Conservation (phyloP, 1,140 invertebrate species). For the Meloidogyne floridensis region DNA sequence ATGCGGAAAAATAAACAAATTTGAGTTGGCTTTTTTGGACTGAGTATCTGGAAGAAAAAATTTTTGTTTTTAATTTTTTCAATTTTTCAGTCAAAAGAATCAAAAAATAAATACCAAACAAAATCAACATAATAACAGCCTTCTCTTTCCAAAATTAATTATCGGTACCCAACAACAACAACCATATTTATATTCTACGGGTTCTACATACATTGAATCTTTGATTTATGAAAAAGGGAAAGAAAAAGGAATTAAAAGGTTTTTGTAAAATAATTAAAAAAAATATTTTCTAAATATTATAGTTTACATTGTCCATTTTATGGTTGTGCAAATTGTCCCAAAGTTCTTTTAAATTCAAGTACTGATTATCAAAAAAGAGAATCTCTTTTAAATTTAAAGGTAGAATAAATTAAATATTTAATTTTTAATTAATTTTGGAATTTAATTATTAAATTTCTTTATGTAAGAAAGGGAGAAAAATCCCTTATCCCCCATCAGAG, state of each 20-base stretch:
- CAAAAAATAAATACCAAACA: neutral
- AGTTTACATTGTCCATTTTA: neutral
- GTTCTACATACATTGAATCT: constrained; percentile 21
- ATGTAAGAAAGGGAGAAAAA: no score
- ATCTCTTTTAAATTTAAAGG: constrained; percentile 3
- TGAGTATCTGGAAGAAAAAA: no score
- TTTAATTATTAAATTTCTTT: neutral
- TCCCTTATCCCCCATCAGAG: no score
- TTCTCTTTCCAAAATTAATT: neutral
- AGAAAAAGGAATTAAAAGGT: neutral
- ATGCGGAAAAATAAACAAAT: no score
- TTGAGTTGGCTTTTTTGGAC: no score
- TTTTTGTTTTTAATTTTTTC: no score
- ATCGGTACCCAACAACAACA: neutral
- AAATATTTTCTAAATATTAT: constrained; percentile 4
- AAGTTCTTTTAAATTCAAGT: neutral
- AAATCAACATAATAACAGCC: neutral
- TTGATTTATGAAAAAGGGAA: constrained; percentile 18
- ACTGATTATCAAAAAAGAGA: neutral
- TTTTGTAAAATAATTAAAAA: neutral
- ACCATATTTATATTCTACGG: constrained; percentile 7
- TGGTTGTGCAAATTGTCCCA: neutral
- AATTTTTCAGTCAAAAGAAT: neutral
- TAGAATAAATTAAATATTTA: neutral
- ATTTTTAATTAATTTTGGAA: neutral